These are phyloP conservation scores for Rhogogaster chlorosoma DNA, from an alignment of 2,888 invertebrate species.

Conservation along the genomic window DNA sequence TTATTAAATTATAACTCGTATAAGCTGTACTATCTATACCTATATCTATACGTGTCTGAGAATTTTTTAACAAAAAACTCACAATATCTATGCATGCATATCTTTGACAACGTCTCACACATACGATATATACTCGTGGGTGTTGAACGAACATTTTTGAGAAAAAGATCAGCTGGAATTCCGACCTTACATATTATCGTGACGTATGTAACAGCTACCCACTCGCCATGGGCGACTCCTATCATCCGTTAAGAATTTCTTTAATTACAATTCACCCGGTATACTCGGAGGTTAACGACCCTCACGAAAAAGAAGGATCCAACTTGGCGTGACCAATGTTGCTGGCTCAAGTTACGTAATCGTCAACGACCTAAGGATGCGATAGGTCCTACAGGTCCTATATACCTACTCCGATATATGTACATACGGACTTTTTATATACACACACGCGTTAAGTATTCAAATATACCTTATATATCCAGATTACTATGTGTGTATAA, in stretches of 20 bases:
- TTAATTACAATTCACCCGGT: constrained; percentile 48
- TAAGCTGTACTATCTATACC: not conserved
- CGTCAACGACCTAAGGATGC: constrained; percentile 43
- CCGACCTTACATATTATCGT: constrained; percentile 4
- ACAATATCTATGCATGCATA: not conserved
- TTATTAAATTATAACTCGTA: not conserved
- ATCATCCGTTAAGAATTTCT: constrained; percentile 22
- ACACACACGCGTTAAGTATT: not conserved
- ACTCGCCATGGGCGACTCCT: not conserved
- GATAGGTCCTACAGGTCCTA: constrained; percentile 42
- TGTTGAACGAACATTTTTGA: not conserved
- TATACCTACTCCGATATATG: not conserved
- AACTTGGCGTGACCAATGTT: constrained; percentile 47
- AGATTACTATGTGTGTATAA: not conserved
- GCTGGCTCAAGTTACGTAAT: constrained; percentile 50
- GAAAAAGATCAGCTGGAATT: not conserved
- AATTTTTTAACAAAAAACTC: not conserved
- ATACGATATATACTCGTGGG: not conserved
- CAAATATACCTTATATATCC: not conserved
- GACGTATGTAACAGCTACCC: not conserved
- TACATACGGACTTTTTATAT: not conserved
- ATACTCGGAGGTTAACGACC: constrained; percentile 38
- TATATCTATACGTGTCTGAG: not conserved
- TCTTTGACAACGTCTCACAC: not conserved
- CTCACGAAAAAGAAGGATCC: constrained; percentile 45